Evolutionary conservation across 2,888 invertebrate genomes (phyloP).

Genomic region (Coelogynopora nodosa): DNA sequence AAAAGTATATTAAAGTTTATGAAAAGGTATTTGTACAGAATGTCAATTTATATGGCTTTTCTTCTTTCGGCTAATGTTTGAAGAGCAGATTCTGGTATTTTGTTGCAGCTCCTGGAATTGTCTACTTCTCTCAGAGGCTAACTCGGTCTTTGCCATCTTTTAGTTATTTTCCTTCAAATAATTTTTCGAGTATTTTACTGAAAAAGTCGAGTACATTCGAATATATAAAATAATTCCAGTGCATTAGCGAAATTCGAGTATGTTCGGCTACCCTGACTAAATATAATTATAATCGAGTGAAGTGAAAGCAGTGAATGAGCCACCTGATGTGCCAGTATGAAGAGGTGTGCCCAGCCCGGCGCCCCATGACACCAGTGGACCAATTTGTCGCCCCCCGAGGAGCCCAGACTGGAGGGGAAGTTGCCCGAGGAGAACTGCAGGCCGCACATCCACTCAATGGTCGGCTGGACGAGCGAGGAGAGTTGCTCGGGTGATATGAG

Average conservation of each 20-base stretch:
- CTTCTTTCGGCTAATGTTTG: too few relatives aligned
- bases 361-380: slow-evolving; percentile 94
- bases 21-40: too few relatives aligned
- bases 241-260: neutral
- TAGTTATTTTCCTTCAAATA: neutral
- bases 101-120: too few relatives aligned
- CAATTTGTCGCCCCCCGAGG: slow-evolving; percentile 69
- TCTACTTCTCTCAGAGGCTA: too few relatives aligned
- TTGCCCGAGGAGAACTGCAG: slow-evolving; percentile 63
- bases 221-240: neutral
- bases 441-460: slow-evolving; percentile 61
- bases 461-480: slow-evolving; percentile 50
- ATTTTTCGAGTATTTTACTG: too few relatives aligned
- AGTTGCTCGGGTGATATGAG: neutral
- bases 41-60: too few relatives aligned
- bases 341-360: slow-evolving; percentile 76
- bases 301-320: slow-evolving; percentile 25
- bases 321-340: slow-evolving; percentile 57
- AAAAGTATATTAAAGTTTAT: too few relatives aligned
- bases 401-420: slow-evolving; percentile 73
- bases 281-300: neutral
- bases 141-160: too few relatives aligned
- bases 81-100: too few relatives aligned
- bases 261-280: neutral
- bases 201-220: neutral